Evolutionary conservation across 2,113 vertebrate species (phyloP).

Genomic region (Corythornis cristatus): DNA sequence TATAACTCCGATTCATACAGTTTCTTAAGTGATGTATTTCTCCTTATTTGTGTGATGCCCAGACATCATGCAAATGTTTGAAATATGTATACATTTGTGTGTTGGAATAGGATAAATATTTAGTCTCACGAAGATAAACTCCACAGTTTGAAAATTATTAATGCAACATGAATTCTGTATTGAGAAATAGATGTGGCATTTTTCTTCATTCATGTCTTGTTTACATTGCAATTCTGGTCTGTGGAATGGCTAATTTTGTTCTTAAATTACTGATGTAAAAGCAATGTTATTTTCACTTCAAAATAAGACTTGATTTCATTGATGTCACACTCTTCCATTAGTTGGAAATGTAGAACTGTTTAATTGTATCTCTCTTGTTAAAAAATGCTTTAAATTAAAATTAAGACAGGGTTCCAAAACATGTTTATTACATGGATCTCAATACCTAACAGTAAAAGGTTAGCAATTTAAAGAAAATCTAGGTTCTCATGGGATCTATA

Average conservation of each 20-base stretch:
- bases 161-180: neutral
- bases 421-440: neutral
- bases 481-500: rapidly evolving
- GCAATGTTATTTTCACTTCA: neutral
- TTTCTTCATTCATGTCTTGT: neutral
- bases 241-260: neutral
- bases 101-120: neutral
- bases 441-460: neutral
- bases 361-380: neutral
- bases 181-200: neutral
- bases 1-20: neutral
- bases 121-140: neutral
- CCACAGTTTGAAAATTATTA: neutral
- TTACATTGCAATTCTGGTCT: neutral
- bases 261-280: neutral
- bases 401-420: neutral
- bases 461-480: neutral
- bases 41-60: neutral
- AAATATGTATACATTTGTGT: neutral
- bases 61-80: neutral
- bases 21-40: neutral
- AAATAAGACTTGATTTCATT: neutral
- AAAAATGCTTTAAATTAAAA: neutral
- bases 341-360: neutral
- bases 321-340: neutral